These are phyloP conservation scores for Lophotriccus pileatus DNA, from an alignment of 2,797 vertebrate genomes.

Conservation along the genomic window DNA sequence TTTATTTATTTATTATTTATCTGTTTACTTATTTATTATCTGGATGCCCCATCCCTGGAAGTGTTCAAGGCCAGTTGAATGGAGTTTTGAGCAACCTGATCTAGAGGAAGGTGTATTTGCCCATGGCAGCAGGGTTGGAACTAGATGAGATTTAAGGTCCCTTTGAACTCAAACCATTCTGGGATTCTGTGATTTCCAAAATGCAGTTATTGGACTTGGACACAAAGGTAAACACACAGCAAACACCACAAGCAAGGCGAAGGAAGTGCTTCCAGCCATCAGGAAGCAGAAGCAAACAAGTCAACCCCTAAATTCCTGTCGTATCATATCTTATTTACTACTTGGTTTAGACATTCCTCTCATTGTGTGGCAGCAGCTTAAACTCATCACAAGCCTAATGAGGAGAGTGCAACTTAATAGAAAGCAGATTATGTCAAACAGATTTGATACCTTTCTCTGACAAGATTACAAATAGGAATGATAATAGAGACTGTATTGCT, in stretches of 20 bases:
- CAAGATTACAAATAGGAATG: background rate
- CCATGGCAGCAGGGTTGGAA: background rate
- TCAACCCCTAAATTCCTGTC: accelerated
- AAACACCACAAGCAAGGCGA: background rate
- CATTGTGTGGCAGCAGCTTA: background rate
- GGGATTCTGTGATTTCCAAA: background rate
- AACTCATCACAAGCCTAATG: background rate
- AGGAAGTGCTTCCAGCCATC: background rate
- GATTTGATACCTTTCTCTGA: constrained; percentile 7
- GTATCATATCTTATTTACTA: background rate
- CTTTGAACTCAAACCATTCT: background rate
- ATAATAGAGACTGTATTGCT: background rate
- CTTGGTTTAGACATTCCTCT: background rate
- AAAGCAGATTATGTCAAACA: constrained; percentile 22
- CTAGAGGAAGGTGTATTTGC: background rate
- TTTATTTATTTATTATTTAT: background rate
- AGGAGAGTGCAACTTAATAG: background rate
- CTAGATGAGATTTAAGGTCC: background rate
- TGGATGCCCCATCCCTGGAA: background rate
- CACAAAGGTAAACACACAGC: background rate
- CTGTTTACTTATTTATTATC: background rate
- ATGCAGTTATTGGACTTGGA: background rate
- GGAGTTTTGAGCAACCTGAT: background rate
- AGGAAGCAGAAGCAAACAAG: background rate
- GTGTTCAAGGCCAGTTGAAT: background rate